phyloP scores from a whole-genome alignment of 2,888 invertebrate genomes.

The Gortyna flavago region DNA sequence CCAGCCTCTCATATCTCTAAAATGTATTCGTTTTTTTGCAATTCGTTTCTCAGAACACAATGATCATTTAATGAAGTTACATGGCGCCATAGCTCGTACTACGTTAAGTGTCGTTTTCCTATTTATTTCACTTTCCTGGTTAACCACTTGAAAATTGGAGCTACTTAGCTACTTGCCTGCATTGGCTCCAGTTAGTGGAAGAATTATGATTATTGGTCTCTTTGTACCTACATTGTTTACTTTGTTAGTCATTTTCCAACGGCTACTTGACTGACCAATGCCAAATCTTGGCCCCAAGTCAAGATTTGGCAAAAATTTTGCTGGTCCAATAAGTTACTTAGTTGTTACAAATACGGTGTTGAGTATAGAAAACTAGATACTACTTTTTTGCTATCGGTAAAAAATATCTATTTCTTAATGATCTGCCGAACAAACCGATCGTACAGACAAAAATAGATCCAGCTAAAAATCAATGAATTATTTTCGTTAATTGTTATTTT shows the following conservation, averaged over 20 bases:
- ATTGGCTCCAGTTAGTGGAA: not conserved
- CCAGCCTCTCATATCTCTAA: not conserved
- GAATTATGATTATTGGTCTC: slow-evolving; percentile 8
- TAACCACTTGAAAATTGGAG: slow-evolving; percentile 7
- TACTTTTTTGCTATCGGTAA: not conserved
- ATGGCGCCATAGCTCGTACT: not conserved
- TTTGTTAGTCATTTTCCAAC: not conserved
- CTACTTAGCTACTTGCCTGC: slow-evolving; percentile 14
- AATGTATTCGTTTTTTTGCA: not conserved
- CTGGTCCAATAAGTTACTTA: not conserved
- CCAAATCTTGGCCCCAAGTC: not conserved
- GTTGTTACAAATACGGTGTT: not conserved
- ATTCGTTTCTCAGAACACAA: not conserved
- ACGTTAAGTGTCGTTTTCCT: slow-evolving; percentile 47
- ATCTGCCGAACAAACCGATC: too few relatives aligned
- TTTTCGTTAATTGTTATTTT: not conserved
- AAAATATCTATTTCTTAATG: too few relatives aligned
- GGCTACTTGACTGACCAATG: too few relatives aligned
- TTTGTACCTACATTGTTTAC: not conserved
- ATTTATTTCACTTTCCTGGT: slow-evolving; percentile 43
- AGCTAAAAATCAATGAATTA: not conserved
- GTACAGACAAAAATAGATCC: too few relatives aligned
- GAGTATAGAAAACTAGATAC: not conserved
- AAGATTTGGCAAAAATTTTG: not conserved
- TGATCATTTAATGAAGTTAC: slow-evolving; percentile 16